These are phyloP conservation scores for Drosophila anceps DNA, from an alignment of 2,888 invertebrate genomes.

Conservation along the genomic window DNA sequence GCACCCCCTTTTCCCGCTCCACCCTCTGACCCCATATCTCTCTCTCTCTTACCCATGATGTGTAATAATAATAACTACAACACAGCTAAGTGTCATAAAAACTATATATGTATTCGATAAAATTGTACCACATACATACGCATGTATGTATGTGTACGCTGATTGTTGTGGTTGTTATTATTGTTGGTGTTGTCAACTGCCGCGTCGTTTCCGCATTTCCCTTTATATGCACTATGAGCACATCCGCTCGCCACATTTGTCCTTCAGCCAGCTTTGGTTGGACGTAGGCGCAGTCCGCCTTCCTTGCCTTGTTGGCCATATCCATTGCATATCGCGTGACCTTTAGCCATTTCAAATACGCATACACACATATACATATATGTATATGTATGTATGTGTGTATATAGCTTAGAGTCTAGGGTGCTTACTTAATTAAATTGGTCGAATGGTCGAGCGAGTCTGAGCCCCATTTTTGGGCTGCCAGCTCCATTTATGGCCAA, in stretches of 20 bases:
- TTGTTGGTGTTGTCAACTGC: slow-evolving; percentile 14
- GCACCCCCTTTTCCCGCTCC: slow-evolving; percentile 18
- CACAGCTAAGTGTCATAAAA: slow-evolving; percentile 4
- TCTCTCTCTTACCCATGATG: slow-evolving; percentile 26
- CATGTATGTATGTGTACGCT: too few species aligned
- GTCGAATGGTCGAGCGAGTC: slow-evolving; percentile 47
- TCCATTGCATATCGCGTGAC: slow-evolving; percentile 69
- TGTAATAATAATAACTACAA: slow-evolving; percentile 42
- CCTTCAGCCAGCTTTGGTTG: slow-evolving; percentile 50
- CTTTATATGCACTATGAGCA: slow-evolving; percentile 36
- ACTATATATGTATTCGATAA: slow-evolving; percentile 35
- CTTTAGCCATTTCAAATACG: slow-evolving; percentile 62
- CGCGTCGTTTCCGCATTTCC: slow-evolving; percentile 60
- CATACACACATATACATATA: slow-evolving; percentile 19
- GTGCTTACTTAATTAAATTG: slow-evolving; percentile 59
- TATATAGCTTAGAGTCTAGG: slow-evolving; percentile 19
- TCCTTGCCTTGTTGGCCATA: slow-evolving; percentile 18
- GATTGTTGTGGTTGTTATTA: slow-evolving; percentile 10
- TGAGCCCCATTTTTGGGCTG: slow-evolving; percentile 42
- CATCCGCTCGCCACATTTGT: slow-evolving; percentile 51
- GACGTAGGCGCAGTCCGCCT: slow-evolving; percentile 6
- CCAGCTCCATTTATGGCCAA: slow-evolving; percentile 61
- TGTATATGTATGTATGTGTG: background rate
- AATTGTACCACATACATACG: slow-evolving; percentile 40
- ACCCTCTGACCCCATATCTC: background rate